These are phyloP conservation scores for Hyposoter dolosus DNA, from an alignment of 2,888 invertebrate species.

Conservation along the genomic window DNA sequence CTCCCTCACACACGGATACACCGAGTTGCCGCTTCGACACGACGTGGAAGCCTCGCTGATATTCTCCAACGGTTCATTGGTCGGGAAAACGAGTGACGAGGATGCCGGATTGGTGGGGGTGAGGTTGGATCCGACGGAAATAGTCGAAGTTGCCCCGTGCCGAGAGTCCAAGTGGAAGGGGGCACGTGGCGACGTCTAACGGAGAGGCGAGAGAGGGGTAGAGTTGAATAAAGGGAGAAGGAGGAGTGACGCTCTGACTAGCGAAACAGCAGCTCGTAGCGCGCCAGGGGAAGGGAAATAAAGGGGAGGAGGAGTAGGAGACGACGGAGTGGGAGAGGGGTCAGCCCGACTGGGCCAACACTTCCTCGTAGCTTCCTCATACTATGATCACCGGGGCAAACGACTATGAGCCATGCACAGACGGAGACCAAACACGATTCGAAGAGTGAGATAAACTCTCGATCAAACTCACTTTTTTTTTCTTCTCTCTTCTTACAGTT, in stretches of 20 bases:
- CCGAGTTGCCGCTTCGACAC: slow-evolving; percentile 53
- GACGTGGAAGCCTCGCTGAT: slow-evolving; percentile 56
- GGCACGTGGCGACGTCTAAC: slow-evolving; percentile 54
- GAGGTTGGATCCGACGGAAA: slow-evolving; percentile 75
- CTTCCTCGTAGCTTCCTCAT: slow-evolving; percentile 81
- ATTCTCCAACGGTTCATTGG: slow-evolving; percentile 73
- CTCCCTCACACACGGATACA: slow-evolving; percentile 19
- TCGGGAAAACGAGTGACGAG: slow-evolving; percentile 65
- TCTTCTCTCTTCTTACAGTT: background rate
- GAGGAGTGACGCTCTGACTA: slow-evolving; percentile 45
- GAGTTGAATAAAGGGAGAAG: background rate
- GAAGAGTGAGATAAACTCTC: slow-evolving; percentile 10
- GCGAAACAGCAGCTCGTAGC: slow-evolving; percentile 12
- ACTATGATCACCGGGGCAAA: slow-evolving; percentile 63
- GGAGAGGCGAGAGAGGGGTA: slow-evolving; percentile 19
- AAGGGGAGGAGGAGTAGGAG: slow-evolving; percentile 14
- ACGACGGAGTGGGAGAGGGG: slow-evolving; percentile 64
- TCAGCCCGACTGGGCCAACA: slow-evolving; percentile 71
- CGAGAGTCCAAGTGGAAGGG: slow-evolving; percentile 59
- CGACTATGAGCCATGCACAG: slow-evolving; percentile 20
- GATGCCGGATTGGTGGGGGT: slow-evolving; percentile 71
- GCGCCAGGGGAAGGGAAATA: slow-evolving; percentile 45
- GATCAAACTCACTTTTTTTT: slow-evolving; percentile 7
- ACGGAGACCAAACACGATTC: background rate
- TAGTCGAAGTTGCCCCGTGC: slow-evolving; percentile 76